These are phyloP conservation scores for Piprites chloris DNA, from an alignment of 2,113 vertebrate genomes.

Conservation along the genomic window DNA sequence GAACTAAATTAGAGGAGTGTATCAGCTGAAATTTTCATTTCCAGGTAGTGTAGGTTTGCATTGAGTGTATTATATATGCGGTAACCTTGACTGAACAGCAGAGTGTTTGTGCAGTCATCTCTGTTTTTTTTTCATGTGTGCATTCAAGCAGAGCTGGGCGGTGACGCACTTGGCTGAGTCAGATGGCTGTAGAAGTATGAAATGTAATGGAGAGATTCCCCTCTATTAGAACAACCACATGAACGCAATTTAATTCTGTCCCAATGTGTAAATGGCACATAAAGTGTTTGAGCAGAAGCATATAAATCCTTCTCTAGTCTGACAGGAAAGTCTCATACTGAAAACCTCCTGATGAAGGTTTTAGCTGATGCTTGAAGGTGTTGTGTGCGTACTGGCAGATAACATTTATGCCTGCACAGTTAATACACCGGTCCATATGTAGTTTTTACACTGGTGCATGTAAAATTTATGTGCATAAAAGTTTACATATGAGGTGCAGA, in stretches of 20 bases:
- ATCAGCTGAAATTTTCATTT: not conserved
- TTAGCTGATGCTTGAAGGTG: not conserved
- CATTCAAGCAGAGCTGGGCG: not conserved
- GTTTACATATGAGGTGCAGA: not conserved
- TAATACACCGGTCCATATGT: not conserved
- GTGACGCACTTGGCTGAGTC: not conserved
- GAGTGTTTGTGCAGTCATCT: not conserved
- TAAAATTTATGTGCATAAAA: not conserved
- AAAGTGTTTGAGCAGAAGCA: not conserved
- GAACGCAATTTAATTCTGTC: not conserved
- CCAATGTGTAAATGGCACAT: not conserved
- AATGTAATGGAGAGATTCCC: not conserved
- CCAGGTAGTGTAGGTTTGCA: not conserved
- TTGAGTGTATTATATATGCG: too few species aligned
- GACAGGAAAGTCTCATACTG: not conserved
- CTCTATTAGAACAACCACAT: not conserved
- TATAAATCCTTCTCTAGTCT: not conserved
- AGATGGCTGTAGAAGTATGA: not conserved
- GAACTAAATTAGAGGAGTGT: not conserved
- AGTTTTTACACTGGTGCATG: not conserved
- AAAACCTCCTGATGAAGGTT: not conserved
- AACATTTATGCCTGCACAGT: not conserved
- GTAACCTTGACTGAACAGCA: not conserved
- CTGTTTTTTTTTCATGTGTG: rapidly evolving
- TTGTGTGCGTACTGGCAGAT: not conserved